phyloP scores from a whole-genome alignment of 92 coral and sea anemone species.

The Muricea muricata region DNA sequence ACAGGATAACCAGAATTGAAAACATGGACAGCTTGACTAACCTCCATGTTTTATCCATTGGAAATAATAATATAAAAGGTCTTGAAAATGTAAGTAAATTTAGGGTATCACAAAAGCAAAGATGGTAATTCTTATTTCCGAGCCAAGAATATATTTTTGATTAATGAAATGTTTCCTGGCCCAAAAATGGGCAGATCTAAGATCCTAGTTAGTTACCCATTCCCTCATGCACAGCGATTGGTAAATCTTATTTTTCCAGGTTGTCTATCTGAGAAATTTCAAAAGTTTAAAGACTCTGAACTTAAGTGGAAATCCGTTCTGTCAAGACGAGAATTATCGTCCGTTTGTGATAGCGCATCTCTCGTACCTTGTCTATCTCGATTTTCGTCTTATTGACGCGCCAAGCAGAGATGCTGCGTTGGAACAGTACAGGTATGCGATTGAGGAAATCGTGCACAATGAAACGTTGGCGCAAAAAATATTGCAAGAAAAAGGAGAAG shows the following conservation, averaged over 20 bases:
- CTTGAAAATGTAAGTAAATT: constrained; percentile 82
- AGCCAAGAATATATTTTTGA: no score
- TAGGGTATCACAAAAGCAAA: no score
- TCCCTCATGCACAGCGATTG: no score
- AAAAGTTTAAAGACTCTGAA: constrained; percentile 80
- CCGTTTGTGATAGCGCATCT: constrained; percentile 95
- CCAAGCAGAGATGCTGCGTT: constrained; percentile 93
- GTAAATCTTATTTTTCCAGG: constrained; percentile 38
- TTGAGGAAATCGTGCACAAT: constrained; percentile 94
- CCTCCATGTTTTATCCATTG: constrained; percentile 93
- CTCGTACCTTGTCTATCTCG: constrained; percentile 90
- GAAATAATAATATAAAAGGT: constrained; percentile 92
- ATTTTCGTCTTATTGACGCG: constrained; percentile 90
- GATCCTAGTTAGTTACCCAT: background rate
- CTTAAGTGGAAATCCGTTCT: constrained; percentile 95
- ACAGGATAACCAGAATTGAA: constrained; percentile 92
- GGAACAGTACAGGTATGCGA: constrained; percentile 91
- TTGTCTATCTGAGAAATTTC: constrained; percentile 81
- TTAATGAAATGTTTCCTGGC: no score
- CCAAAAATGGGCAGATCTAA: background rate
- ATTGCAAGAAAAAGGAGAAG: constrained; percentile 73
- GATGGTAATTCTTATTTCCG: no score
- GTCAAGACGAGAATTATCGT: constrained; percentile 88
- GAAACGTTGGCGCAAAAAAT: constrained; percentile 88
- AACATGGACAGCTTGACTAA: constrained; percentile 84